Conservation (phyloP, 2,113 vertebrate genomes). For the Bungarus multicinctus region DNA sequence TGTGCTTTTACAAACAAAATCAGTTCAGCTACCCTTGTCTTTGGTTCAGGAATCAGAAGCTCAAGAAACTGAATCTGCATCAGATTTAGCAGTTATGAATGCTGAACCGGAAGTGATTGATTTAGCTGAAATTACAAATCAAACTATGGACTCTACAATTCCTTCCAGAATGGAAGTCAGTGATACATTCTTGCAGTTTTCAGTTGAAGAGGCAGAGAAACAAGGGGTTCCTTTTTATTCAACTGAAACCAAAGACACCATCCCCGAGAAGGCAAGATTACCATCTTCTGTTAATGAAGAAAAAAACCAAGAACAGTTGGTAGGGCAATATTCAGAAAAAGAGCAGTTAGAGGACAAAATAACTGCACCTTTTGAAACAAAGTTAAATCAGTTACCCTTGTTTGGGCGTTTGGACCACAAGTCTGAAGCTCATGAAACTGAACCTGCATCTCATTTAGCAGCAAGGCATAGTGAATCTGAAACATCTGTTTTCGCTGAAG, state of each 20-base stretch:
- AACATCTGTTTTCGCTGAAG: constrained; percentile 17
- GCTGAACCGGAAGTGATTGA: neutral
- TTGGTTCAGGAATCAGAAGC: neutral
- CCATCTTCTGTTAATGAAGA: neutral
- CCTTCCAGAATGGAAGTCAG: constrained; percentile 15
- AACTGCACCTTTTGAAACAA: neutral
- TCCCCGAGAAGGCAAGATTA: neutral
- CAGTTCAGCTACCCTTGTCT: neutral
- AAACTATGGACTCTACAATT: neutral
- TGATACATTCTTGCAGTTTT: neutral
- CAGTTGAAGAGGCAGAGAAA: constrained; percentile 18
- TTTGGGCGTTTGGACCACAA: neutral
- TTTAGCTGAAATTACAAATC: constrained; percentile 4
- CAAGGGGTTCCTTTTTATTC: constrained; percentile 13
- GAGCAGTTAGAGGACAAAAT: neutral
- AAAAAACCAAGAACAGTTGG: neutral
- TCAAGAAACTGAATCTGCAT: neutral
- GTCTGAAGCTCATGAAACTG: neutral
- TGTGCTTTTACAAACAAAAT: neutral
- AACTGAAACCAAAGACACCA: constrained; percentile 18
- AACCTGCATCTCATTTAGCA: neutral
- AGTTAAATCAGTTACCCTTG: neutral
- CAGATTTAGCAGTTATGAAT: neutral
- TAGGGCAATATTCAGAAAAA: neutral
- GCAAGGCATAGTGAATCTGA: neutral